A percentile compares a stretch with the other conserved stretches of the same genome.
Evolutionary conservation across 2,113 vertebrate genomes (phyloP).

Genomic region (Pristiophorus japonicus): DNA sequence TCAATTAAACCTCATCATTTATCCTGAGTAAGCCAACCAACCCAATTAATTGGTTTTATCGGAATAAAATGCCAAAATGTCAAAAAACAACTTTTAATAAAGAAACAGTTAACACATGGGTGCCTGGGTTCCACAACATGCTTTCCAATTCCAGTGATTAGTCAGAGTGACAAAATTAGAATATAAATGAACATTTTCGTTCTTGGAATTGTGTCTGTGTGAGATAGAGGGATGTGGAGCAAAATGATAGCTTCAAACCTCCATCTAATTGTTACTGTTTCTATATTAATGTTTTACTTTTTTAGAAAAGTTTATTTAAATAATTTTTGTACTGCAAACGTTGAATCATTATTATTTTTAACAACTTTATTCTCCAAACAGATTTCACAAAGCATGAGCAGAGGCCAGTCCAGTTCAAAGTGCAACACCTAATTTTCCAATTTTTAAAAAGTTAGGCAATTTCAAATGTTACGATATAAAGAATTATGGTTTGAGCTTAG

Average conservation of each 20-base stretch:
- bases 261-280: too few species aligned
- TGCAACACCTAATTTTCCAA: background rate
- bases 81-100: background rate
- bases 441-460: background rate
- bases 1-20: slow-evolving; percentile 1
- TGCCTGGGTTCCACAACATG: background rate
- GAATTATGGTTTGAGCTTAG: background rate
- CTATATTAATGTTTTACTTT: background rate
- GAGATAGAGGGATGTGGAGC: background rate
- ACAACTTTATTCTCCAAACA: background rate
- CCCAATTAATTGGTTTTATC: background rate
- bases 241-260: background rate
- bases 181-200: background rate
- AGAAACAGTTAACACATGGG: too few species aligned
- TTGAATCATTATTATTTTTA: background rate
- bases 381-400: background rate
- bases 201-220: background rate
- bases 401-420: background rate
- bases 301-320: background rate
- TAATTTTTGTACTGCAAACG: background rate
- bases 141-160: background rate
- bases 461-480: background rate
- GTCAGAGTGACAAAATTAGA: background rate
- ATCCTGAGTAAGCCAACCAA: background rate
- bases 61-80: background rate